Evolutionary conservation across 2,888 invertebrate genomes (phyloP), one percentile per base, ranked within the genome.

Genomic region (Callimorpha dominula): DNA sequence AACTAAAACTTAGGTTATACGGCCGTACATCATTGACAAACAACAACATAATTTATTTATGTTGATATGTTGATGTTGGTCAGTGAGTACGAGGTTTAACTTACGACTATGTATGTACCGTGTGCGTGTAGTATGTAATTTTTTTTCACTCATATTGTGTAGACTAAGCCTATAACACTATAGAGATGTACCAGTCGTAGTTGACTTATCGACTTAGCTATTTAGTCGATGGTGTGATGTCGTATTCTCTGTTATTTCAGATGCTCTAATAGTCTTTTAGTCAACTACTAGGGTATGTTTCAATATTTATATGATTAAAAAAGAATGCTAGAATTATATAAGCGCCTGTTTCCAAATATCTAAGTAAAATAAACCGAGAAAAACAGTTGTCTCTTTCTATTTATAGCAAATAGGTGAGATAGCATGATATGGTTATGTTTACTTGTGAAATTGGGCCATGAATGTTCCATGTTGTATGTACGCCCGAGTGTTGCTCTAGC

Each of bases 381-480:
- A 31, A 20, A 17, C 15, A 17, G 42, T 43, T 70, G 46, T 74
- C 68, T 64, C 65, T 68, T 52, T 74, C 60, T 49, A 43, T 67
- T 67, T 49, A 17, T 40, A 9, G 40, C 0, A 50, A 60, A 69
- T 52, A 63, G 60, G 17, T 71, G 40, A 65, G 71, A 74, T 50
- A 49, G 50, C 42, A 68, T 31, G 62, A 49, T 31, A n/a, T 54
- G 20, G 54, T 8, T 43, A 68, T 65, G 60, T 65, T 65, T 72
- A 49, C 57, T 50, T 50, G n/a, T 73, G 62, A 65, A 70, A 69
- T 43, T 52, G 69, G 31, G 68, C 57, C 43, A 20, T 87, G 80
- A 88, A 89, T 87, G 88, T 90, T 92, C 87, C 88, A 87, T 92
- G 89, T 91, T 89, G 88, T 92, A 87, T 84, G 88, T 88, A 87